phyloP scores from a whole-genome alignment of 2,797 vertebrate species.

The Poeciliopsis gracilis region DNA sequence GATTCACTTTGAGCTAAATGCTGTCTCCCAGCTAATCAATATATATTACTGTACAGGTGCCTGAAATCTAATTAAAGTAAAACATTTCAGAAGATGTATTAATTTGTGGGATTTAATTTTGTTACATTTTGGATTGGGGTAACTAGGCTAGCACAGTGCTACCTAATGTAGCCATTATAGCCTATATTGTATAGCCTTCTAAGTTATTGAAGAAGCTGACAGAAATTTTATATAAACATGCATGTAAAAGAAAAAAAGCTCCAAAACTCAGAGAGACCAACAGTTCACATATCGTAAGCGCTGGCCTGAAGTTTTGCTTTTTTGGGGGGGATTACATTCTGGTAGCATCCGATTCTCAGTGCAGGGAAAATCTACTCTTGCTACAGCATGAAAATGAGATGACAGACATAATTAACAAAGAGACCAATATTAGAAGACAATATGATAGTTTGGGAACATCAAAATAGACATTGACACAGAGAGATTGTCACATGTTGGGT shows the following conservation, averaged over 20 bases:
- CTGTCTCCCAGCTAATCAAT: not conserved
- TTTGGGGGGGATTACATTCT: not conserved
- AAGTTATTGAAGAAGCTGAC: not conserved
- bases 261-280: not conserved
- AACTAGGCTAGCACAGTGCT: not conserved
- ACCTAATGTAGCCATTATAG: not conserved
- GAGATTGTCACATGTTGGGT: slow-evolving; percentile 1
- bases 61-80: not conserved
- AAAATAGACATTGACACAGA: slow-evolving; percentile 19
- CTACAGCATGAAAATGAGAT: not conserved
- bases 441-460: slow-evolving; percentile 2
- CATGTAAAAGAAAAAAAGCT: not conserved
- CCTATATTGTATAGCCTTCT: not conserved
- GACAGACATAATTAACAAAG: not conserved
- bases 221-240: not conserved
- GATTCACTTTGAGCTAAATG: not conserved
- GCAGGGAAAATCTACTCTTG: not conserved
- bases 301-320: not conserved
- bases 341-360: not conserved
- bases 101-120: not conserved
- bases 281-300: not conserved
- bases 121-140: not conserved
- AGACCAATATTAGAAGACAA: not conserved
- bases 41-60: not conserved
- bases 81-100: not conserved